Evolutionary conservation across 2,888 invertebrate species (phyloP).

Genomic region (Ennomos fuscantarius): DNA sequence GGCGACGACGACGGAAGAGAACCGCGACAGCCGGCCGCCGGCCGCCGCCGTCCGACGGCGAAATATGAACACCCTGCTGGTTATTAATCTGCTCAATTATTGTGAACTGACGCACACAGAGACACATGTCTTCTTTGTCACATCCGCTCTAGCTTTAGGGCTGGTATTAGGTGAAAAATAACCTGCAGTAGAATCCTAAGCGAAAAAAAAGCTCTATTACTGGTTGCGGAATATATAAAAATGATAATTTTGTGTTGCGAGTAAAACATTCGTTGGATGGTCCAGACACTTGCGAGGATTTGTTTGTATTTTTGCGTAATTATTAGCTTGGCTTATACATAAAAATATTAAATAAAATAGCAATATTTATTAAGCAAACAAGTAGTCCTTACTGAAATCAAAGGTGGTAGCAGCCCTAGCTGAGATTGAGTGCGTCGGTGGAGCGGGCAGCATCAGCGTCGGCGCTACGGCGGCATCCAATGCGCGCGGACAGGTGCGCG

Average conservation of each 20-base stretch:
- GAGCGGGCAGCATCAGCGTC: slow-evolving; percentile 31
- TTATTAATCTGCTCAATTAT: slow-evolving; percentile 82
- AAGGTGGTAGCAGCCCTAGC: slow-evolving; percentile 50
- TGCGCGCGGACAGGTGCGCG: slow-evolving; percentile 79
- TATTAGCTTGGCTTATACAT: no score
- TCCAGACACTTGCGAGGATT: no score
- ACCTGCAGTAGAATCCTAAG: no score
- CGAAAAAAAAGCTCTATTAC: no score
- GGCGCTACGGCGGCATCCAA: slow-evolving; percentile 51
- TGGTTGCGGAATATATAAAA: no score
- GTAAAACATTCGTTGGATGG: no score
- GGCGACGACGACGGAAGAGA: slow-evolving; percentile 22
- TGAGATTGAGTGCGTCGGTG: slow-evolving; percentile 40
- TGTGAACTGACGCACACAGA: slow-evolving; percentile 73
- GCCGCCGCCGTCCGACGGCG: slow-evolving; percentile 52
- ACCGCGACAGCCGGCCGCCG: slow-evolving; percentile 51
- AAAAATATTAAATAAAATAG: no score
- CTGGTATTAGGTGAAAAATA: slow-evolving; percentile 36
- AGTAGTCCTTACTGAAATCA: neutral
- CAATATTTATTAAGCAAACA: no score
- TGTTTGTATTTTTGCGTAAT: no score
- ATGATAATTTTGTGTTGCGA: no score
- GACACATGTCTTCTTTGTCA: slow-evolving; percentile 71
- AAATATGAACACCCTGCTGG: slow-evolving; percentile 76
- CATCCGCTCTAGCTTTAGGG: slow-evolving; percentile 70